Conservation (phyloP, 2,113 vertebrate species). For the Periophthalmus modestus region DNA sequence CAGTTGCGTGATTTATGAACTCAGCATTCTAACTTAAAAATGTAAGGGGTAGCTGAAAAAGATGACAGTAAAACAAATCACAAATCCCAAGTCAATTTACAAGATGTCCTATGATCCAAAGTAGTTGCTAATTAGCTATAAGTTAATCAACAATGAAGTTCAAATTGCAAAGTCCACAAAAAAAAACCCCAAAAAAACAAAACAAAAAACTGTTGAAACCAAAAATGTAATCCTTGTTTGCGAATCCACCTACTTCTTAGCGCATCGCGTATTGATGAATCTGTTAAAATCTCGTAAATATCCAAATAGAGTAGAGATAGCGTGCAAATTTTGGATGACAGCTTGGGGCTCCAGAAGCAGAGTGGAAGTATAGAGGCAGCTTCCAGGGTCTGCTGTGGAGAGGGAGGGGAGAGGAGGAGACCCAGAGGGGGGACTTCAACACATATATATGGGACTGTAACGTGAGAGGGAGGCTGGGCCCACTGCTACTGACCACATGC, state of each 20-base stretch:
- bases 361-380: conserved; percentile 78
- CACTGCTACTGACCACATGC: conserved; percentile 84
- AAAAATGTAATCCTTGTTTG: conserved; percentile 18
- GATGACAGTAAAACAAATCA: not conserved
- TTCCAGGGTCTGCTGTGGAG: conserved; percentile 76
- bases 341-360: conserved; percentile 70
- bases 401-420: conserved; percentile 64
- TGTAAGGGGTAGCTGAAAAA: not conserved
- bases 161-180: not conserved
- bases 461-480: conserved; percentile 89
- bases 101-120: too few relatives aligned
- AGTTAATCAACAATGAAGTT: not conserved
- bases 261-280: not conserved
- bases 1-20: not conserved
- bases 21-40: not conserved
- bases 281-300: conserved; percentile 64
- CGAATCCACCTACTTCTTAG: conserved; percentile 47
- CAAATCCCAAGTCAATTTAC: not conserved
- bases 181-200: too few relatives aligned
- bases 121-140: not conserved
- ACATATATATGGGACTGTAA: conserved; percentile 91
- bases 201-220: not conserved
- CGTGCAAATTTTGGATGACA: conserved; percentile 81
- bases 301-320: conserved; percentile 76
- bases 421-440: conserved; percentile 74